A percentile compares a stretch with the other conserved stretches of the same genome.
Conservation (phyloP, 2,113 vertebrate genomes). For the Addax nasomaculatus region DNA sequence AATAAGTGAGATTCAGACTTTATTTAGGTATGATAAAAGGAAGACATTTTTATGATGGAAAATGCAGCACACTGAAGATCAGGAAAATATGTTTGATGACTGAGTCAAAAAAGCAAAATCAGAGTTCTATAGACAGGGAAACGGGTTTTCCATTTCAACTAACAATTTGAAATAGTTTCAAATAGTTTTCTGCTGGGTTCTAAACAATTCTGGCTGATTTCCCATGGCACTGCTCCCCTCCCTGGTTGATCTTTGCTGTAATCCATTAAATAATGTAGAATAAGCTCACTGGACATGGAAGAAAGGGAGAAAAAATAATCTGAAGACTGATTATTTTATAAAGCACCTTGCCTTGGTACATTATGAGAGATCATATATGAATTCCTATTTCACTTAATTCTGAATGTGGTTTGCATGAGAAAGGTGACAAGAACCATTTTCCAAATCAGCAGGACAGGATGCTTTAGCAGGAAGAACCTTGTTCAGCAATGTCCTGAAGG, state of each 20-base stretch:
- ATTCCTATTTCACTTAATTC: neutral
- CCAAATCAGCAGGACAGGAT: neutral
- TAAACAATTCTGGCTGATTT: neutral
- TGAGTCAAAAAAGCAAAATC: neutral
- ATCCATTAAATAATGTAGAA: neutral
- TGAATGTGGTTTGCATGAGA: neutral
- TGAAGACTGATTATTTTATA: neutral
- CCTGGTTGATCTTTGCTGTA: neutral
- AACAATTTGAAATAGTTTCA: neutral
- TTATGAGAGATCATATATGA: neutral
- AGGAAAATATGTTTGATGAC: neutral
- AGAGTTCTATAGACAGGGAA: neutral
- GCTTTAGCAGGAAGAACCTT: neutral
- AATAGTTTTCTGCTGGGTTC: conserved; percentile 3
- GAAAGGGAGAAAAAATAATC: neutral
- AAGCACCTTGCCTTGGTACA: neutral
- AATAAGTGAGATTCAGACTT: neutral
- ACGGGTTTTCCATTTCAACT: conserved; percentile 32
- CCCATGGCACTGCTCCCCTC: neutral
- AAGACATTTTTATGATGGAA: conserved; percentile 6
- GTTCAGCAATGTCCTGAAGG: neutral
- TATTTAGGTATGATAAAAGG: neutral
- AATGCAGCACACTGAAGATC: conserved; percentile 11
- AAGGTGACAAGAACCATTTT: conserved; percentile 11
- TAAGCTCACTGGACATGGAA: neutral